These are phyloP conservation scores for Plagiodera versicolora DNA, from an alignment of 2,888 invertebrate genomes.

Conservation along the genomic window DNA sequence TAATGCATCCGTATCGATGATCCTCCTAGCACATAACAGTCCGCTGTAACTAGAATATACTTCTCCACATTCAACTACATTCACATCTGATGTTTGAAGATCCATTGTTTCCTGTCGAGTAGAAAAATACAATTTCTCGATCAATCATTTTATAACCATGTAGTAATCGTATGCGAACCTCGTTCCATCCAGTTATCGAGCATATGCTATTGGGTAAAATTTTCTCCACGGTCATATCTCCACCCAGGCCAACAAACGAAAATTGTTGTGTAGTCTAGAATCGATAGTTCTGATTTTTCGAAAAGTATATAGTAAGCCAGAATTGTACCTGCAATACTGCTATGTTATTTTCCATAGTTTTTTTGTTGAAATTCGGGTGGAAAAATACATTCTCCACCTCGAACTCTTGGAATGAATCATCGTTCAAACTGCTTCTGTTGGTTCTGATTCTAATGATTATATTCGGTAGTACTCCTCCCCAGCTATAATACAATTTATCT, in stretches of 20 bases:
- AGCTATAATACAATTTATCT: slow-evolving; percentile 27
- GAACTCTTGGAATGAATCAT: slow-evolving; percentile 3
- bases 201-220: slow-evolving; percentile 13
- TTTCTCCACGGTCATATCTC: not conserved
- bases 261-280: not conserved
- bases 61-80: slow-evolving; percentile 4
- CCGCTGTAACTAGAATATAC: not conserved
- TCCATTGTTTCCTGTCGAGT: slow-evolving; percentile 14
- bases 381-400: slow-evolving; percentile 21
- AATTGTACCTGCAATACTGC: slow-evolving; percentile 27
- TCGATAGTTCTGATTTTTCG: not conserved
- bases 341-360: slow-evolving; percentile 22
- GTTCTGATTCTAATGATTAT: slow-evolving; percentile 25
- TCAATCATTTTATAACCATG: too few relatives aligned
- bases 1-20: not conserved
- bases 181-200: slow-evolving; percentile 24
- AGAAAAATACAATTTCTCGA: too few relatives aligned
- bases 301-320: slow-evolving; percentile 4
- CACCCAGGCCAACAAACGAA: not conserved
- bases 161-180: too few relatives aligned
- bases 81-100: not conserved
- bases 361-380: slow-evolving; percentile 23
- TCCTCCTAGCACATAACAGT: slow-evolving; percentile 12
- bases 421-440: slow-evolving; percentile 19
- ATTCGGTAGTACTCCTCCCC: slow-evolving; percentile 29